Evolutionary conservation across 2,888 invertebrate genomes (phyloP).

Genomic region (Notodonta ziczac): DNA sequence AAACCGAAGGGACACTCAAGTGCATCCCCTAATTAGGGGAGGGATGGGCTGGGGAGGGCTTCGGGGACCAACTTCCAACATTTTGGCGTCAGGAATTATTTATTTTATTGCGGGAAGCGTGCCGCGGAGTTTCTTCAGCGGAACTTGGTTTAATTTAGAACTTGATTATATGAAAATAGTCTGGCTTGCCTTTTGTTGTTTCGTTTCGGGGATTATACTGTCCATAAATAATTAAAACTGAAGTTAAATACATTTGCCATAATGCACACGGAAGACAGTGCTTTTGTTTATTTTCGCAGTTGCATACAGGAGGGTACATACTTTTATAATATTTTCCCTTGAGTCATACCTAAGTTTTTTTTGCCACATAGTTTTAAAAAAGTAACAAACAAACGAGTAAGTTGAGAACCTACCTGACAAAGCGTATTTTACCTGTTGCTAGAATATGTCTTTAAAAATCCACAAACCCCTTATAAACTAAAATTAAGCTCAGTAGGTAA

Average conservation of each 20-base stretch:
- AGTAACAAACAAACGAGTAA: too few species aligned
- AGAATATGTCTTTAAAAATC: too few species aligned
- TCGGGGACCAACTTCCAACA: conserved; percentile 34
- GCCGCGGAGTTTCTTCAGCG: conserved; percentile 1
- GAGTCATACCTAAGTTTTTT: too few species aligned
- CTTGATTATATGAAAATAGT: conserved; percentile 5
- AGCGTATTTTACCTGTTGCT: too few species aligned
- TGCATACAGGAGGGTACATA: too few species aligned
- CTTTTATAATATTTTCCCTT: too few species aligned
- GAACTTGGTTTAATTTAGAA: conserved; percentile 5
- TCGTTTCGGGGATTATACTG: not conserved
- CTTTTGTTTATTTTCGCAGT: too few species aligned
- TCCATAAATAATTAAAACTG: not conserved
- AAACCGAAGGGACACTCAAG: conserved; percentile 41
- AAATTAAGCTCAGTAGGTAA: not conserved
- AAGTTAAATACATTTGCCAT: not conserved
- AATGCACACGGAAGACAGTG: not conserved
- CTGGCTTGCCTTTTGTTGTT: not conserved
- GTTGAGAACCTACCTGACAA: too few species aligned
- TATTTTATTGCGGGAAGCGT: conserved; percentile 34
- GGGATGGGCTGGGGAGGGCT: conserved; percentile 29
- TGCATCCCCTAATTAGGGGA: conserved; percentile 41
- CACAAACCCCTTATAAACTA: not conserved
- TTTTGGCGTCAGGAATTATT: conserved; percentile 40
- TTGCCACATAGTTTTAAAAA: too few species aligned